These are phyloP conservation scores for Scolanthus callimorphus DNA, from an alignment of 92 coral and sea anemone genomes.

Conservation along the genomic window DNA sequence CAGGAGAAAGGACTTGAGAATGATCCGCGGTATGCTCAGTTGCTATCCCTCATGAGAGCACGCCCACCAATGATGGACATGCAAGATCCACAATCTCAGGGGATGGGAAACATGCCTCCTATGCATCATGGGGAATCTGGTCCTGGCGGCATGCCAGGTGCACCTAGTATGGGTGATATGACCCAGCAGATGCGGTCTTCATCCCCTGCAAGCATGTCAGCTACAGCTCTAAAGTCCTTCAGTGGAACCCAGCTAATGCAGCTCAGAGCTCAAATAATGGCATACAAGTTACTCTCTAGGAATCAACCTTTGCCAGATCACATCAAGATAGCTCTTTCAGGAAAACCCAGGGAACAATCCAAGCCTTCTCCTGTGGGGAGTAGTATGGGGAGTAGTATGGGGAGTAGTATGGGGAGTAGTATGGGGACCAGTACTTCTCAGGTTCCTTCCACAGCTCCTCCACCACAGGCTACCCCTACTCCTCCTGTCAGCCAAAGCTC, in stretches of 20 bases:
- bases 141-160: slow-evolving; percentile 11
- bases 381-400: too few relatives aligned
- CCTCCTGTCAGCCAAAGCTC: slow-evolving; percentile 30
- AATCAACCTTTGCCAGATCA: slow-evolving; percentile 97
- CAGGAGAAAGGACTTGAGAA: slow-evolving; percentile 96
- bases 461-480: slow-evolving; percentile 27
- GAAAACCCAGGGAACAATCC: slow-evolving; percentile 54
- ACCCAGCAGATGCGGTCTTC: slow-evolving; percentile 36
- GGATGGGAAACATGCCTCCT: slow-evolving; percentile 41
- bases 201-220: slow-evolving; percentile 36
- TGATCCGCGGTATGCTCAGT: slow-evolving; percentile 93
- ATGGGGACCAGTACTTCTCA: slow-evolving; percentile 9
- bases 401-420: slow-evolving; percentile 26
- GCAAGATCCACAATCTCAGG: slow-evolving; percentile 37
- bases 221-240: slow-evolving; percentile 47
- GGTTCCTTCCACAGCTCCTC: slow-evolving; percentile 20
- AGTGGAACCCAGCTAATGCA: slow-evolving; percentile 79
- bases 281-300: slow-evolving; percentile 91
- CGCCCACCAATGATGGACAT: slow-evolving; percentile 72
- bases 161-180: too few relatives aligned
- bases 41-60: slow-evolving; percentile 66
- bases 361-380: too few relatives aligned
- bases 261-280: slow-evolving; percentile 96
- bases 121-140: slow-evolving; percentile 49
- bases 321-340: slow-evolving; percentile 74